These are phyloP conservation scores for Piprites chloris DNA, from an alignment of 2,113 vertebrate species.

Conservation along the genomic window DNA sequence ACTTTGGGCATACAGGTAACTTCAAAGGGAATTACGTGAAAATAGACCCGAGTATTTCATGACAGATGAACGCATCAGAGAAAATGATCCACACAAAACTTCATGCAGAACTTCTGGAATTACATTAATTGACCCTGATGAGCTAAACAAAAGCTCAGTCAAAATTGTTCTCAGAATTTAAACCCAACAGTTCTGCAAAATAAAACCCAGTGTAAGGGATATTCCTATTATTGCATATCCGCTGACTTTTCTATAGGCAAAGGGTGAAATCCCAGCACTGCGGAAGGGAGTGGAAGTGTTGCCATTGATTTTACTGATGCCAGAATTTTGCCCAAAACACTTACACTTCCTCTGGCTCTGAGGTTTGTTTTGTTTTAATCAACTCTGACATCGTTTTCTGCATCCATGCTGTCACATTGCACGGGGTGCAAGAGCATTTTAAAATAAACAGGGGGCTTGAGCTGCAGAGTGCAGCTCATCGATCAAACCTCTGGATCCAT, in stretches of 20 bases:
- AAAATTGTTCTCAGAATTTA: not conserved
- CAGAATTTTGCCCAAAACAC: slow-evolving; percentile 17
- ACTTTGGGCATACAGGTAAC: slow-evolving; percentile 41
- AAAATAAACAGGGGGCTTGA: not conserved
- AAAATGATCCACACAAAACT: not conserved
- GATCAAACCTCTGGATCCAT: not conserved
- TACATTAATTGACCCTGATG: not conserved
- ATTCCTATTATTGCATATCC: not conserved
- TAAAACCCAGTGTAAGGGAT: not conserved
- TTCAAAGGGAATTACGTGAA: slow-evolving; percentile 54
- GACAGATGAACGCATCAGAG: slow-evolving; percentile 1
- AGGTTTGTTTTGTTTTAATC: not conserved
- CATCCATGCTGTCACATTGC: not conserved
- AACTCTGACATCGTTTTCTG: not conserved
- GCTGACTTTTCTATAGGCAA: not conserved
- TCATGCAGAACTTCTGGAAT: slow-evolving; percentile 30
- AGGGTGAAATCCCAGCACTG: not conserved
- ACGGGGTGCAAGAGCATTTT: not conserved
- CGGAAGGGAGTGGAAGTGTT: not conserved
- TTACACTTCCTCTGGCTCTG: not conserved
- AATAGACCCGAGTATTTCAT: not conserved
- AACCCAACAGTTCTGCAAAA: not conserved
- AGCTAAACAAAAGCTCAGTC: slow-evolving; percentile 31
- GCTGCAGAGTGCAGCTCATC: not conserved
- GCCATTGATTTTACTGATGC: not conserved